A percentile compares a stretch with the other conserved stretches of the same genome.
Conservation (phyloP, 2,797 vertebrate genomes). For the Cheirogaleus major region DNA sequence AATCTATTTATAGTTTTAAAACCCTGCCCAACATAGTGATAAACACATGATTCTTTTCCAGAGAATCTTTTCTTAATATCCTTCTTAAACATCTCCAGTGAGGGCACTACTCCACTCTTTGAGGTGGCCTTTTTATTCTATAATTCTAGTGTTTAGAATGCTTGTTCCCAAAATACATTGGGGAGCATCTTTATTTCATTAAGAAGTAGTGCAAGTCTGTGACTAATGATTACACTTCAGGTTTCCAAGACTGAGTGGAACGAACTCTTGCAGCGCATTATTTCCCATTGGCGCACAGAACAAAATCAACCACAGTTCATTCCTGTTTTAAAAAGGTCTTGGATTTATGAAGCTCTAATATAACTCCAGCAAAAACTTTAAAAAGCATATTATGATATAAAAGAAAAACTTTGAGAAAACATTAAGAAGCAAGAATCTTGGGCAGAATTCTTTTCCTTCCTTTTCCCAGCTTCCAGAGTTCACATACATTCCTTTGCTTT, state of each 20-base stretch:
- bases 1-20: neutral
- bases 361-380: neutral
- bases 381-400: neutral
- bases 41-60: neutral
- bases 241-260: conserved; percentile 34
- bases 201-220: neutral
- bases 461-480: neutral
- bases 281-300: neutral
- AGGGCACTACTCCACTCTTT: neutral
- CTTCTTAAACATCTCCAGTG: neutral
- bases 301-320: conserved; percentile 7
- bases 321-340: neutral
- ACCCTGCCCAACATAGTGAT: neutral
- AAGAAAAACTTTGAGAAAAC: conserved; percentile 19
- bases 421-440: neutral
- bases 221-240: conserved; percentile 11
- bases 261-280: neutral
- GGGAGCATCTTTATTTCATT: conserved; percentile 46
- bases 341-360: neutral
- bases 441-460: neutral
- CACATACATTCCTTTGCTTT: neutral
- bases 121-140: neutral
- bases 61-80: neutral
- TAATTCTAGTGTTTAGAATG: neutral
- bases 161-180: neutral